Base-by-base conservation (phyloP, 92 coral and sea anemone species). In the Diadumene lineata region DNA sequence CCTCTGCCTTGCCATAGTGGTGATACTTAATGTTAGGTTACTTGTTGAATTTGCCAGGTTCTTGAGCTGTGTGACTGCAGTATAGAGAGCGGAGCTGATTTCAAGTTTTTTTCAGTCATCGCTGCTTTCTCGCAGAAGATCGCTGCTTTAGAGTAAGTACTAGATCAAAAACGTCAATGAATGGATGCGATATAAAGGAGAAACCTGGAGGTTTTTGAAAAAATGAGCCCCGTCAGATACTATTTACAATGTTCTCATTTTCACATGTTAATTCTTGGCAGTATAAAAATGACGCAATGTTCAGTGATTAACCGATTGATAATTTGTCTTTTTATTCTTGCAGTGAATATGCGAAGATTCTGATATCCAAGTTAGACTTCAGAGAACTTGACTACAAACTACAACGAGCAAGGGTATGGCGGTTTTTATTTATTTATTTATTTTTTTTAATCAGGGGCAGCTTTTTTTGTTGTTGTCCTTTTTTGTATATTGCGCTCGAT, bases 81-180 rank as follows among this genome's bases (percentile, higher is more conserved):
- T 56, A 78, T 83, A 22, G 97, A 92, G 17, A 68, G 92, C 44
- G 97, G 97, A 64, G 97, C 85, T 25, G 94, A 90, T 73, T 73
- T 94, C 79, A 92, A 92, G 84, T 85, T 91, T 62, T 94, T 94
- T 70, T 91, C 98, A 11, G 98, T 94, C 19, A 82, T 94, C 30
- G 94, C 97, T 58, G 98, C 98, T 25, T 84, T 94, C 60, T 94
- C 98, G 24, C 92, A 92, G 68, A 86, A 94, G 46, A 85, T 94
- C 26, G 97, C 97, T 46, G 94, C 96, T 18, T 56, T 94, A 26
- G 93, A 94, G 98, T 94, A 84, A 68, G 98, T 78, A 31, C 56
- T 16, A 38, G n/a, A 19, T 23, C 25, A n/a, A n/a, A n/a, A n/a
- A n/a, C n/a, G n/a, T n/a, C n/a, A n/a, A n/a, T n/a, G n/a, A n/a